Conservation (phyloP, 2,113 vertebrate genomes). For the Oreamnos americanus region DNA sequence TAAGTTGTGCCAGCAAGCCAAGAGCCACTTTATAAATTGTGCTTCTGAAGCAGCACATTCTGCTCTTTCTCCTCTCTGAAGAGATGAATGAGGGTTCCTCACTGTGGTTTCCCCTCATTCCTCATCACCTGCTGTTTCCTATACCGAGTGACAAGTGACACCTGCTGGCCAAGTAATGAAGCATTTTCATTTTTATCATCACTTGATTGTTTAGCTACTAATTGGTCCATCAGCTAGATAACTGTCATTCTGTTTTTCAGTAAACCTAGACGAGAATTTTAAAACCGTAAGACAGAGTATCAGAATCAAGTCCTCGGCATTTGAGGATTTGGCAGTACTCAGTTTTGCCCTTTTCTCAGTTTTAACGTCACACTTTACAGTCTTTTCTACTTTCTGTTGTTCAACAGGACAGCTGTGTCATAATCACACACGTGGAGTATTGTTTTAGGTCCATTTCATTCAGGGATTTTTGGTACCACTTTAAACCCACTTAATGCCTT, state of each 20-base stretch:
- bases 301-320: not conserved
- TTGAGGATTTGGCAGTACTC: not conserved
- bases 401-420: not conserved
- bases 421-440: not conserved
- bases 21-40: not conserved
- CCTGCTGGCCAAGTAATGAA: conserved; percentile 50
- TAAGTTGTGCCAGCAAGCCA: not conserved
- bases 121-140: not conserved
- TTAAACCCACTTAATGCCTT: not conserved
- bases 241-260: not conserved
- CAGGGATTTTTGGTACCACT: not conserved
- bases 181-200: not conserved
- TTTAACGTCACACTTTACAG: not conserved
- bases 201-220: not conserved
- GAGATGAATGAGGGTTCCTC: not conserved
- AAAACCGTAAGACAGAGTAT: not conserved
- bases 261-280: not conserved
- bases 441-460: not conserved
- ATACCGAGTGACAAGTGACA: conserved; percentile 44
- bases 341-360: not conserved
- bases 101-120: not conserved
- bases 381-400: not conserved
- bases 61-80: not conserved
- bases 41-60: not conserved
- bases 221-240: not conserved